Conservation (phyloP, 2,888 invertebrate genomes). For the Chloroclystis v-ata region DNA sequence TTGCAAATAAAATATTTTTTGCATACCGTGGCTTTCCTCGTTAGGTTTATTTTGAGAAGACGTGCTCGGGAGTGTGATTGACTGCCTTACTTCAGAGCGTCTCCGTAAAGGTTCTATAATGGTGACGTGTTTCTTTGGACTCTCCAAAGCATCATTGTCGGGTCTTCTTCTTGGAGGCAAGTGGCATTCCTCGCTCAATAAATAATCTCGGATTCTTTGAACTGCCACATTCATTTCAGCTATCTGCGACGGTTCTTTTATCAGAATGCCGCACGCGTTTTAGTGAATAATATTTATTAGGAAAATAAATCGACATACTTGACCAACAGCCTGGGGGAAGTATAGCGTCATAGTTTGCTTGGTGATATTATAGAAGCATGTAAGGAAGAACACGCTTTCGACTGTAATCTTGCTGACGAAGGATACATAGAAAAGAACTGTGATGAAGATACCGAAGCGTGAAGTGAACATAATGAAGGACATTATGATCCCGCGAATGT, state of each 20-base stretch:
- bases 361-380: constrained; percentile 85
- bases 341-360: constrained; percentile 85
- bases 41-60: constrained; percentile 40
- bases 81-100: constrained; percentile 11
- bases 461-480: constrained; percentile 82
- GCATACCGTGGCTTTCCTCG: constrained; percentile 18
- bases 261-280: too few species aligned
- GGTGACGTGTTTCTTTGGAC: constrained; percentile 57
- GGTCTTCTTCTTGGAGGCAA: constrained; percentile 45
- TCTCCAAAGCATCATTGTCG: constrained; percentile 38
- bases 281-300: background rate
- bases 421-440: constrained; percentile 80
- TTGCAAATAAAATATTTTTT: background rate
- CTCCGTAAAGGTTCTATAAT: constrained; percentile 32
- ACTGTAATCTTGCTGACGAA: constrained; percentile 81
- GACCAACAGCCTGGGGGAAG: constrained; percentile 78
- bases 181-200: constrained; percentile 60
- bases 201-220: constrained; percentile 63
- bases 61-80: constrained; percentile 35
- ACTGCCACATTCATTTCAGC: constrained; percentile 71
- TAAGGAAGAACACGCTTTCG: constrained; percentile 84
- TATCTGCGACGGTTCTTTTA: constrained; percentile 47
- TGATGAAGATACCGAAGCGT: constrained; percentile 83
- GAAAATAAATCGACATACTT: constrained; percentile 40
- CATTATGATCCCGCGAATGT: constrained; percentile 77